phyloP scores from a whole-genome alignment of 2,797 vertebrate species.

The Acipenser ruthenus region DNA sequence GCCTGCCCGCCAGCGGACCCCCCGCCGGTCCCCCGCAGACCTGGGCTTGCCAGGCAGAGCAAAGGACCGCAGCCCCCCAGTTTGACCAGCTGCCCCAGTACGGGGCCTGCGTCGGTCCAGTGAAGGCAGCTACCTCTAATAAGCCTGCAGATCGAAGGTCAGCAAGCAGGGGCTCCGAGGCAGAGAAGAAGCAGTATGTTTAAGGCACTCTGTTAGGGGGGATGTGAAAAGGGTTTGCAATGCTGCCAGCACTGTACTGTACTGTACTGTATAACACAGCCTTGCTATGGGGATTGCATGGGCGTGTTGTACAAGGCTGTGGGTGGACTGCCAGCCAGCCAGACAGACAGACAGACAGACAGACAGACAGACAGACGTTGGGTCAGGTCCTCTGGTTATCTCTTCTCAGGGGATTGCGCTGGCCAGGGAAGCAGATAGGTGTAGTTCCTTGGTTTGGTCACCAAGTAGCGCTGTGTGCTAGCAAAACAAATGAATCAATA shows the following conservation, averaged over 20 bases:
- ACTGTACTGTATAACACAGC: neutral
- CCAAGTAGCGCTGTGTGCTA: too few species aligned
- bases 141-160: conserved; percentile 31
- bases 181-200: conserved; percentile 53
- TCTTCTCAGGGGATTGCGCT: conserved; percentile 1
- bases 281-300: neutral
- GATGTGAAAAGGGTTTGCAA: neutral
- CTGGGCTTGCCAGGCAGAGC: conserved; percentile 23
- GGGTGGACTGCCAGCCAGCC: neutral
- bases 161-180: conserved; percentile 28
- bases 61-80: conserved; percentile 5
- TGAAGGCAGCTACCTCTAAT: conserved; percentile 29
- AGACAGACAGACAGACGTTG: neutral
- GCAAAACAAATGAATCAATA: too few species aligned
- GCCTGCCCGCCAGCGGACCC: conserved; percentile 15
- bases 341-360: neutral
- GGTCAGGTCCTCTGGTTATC: neutral
- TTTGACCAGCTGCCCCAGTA: conserved; percentile 49
- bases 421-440: too few species aligned
- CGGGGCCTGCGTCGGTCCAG: conserved; percentile 41
- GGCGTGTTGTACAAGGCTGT: neutral
- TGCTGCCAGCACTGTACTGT: neutral
- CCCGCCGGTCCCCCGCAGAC: conserved; percentile 36
- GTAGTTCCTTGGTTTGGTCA: too few species aligned
- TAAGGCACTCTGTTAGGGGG: conserved; percentile 27